Percentiles rank a stretch among this genome's conserved stretches.
phyloP scores from a whole-genome alignment of 2,888 invertebrate species.

The Dicyrtoma fusca region DNA sequence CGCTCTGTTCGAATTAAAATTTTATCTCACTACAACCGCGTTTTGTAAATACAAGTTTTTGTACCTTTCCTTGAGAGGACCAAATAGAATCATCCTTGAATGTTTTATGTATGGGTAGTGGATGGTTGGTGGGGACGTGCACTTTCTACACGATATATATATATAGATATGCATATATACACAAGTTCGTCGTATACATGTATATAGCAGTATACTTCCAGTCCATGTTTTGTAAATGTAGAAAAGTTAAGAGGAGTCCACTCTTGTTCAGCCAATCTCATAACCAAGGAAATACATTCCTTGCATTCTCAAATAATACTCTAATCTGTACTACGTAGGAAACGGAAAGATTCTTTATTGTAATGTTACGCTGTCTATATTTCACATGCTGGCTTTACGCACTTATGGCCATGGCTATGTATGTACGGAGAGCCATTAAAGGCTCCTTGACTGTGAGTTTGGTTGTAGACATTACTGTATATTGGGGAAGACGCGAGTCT shows the following conservation, averaged over 20 bases:
- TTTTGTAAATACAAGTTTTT: slow-evolving; percentile 22
- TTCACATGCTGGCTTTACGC: neutral
- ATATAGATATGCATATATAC: too few relatives aligned
- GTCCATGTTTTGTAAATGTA: too few relatives aligned
- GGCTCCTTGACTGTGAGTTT: neutral
- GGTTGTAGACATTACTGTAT: neutral
- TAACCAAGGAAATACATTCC: neutral
- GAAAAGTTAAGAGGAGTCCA: too few relatives aligned
- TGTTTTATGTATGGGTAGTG: too few relatives aligned
- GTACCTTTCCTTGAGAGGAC: slow-evolving; percentile 18
- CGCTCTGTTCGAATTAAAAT: slow-evolving; percentile 48
- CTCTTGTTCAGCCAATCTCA: too few relatives aligned
- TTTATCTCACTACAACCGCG: slow-evolving; percentile 42
- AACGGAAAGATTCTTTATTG: slow-evolving; percentile 10
- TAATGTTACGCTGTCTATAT: slow-evolving; percentile 1
- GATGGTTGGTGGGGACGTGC: too few relatives aligned
- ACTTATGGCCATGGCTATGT: too few relatives aligned
- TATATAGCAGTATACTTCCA: too few relatives aligned
- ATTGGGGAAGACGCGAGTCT: neutral
- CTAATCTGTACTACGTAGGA: slow-evolving; percentile 16
- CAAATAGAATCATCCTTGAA: slow-evolving; percentile 15
- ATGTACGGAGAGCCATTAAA: neutral
- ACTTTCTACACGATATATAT: too few relatives aligned
- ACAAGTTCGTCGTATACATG: too few relatives aligned
- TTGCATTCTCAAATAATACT: slow-evolving; percentile 2